These are phyloP conservation scores for Periplaneta americana DNA, from an alignment of 1,140 invertebrate species.

Conservation along the genomic window DNA sequence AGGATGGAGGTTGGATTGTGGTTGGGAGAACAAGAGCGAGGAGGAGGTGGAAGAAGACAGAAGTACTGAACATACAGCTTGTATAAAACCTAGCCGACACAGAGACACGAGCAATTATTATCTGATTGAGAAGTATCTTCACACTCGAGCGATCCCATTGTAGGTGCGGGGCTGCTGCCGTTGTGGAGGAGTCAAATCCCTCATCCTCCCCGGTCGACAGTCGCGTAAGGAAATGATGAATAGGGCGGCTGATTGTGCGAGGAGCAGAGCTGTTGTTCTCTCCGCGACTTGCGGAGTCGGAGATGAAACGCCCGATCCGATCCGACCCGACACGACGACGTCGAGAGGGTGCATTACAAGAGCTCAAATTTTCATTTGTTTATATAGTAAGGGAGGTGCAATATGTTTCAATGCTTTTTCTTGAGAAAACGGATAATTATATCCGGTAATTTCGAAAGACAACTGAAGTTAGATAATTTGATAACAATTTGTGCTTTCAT, in stretches of 20 bases:
- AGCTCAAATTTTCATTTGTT: neutral
- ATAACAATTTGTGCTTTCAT: too few relatives aligned
- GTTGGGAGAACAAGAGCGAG: neutral
- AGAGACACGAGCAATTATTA: constrained; percentile 23
- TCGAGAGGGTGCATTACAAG: too few relatives aligned
- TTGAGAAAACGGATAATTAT: too few relatives aligned
- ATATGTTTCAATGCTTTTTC: too few relatives aligned
- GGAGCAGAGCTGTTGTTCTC: neutral
- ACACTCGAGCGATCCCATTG: constrained; percentile 30
- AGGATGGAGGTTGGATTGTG: neutral
- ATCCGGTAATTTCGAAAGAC: too few relatives aligned
- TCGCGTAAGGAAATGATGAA: neutral
- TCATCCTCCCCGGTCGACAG: neutral
- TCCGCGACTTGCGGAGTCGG: neutral
- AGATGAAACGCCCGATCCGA: neutral
- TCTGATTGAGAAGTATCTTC: constrained; percentile 35
- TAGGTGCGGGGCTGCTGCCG: neutral
- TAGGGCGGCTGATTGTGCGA: neutral
- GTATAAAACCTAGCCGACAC: neutral
- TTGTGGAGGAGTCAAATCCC: neutral
- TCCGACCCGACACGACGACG: too few relatives aligned
- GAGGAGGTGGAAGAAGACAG: neutral
- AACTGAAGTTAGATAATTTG: too few relatives aligned
- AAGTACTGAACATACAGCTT: neutral
- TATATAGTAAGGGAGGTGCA: neutral